Base-by-base conservation (phyloP, 2,888 invertebrate species). In the Bimastos eiseni region DNA sequence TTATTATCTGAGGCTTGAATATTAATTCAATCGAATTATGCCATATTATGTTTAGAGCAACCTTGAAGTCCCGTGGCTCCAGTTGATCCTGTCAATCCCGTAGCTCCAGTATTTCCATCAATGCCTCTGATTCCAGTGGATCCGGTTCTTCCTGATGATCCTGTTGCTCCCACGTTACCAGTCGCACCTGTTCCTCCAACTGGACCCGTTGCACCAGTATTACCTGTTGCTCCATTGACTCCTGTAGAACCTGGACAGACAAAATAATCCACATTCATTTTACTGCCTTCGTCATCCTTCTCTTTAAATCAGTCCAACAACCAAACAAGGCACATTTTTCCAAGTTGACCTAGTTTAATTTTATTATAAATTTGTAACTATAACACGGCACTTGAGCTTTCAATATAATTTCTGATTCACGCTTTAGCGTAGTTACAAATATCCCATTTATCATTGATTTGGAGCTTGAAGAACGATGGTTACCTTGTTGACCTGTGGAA, bases 91-190 rank as follows among this genome's bases (percentile, higher is more conserved):
- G 86, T 21, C 86, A 86, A 8, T 36, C 86, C 86, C 86, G 86
- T 86, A 86, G 86, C 36, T 86, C 86, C 86, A 34, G 89, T 89
- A 37, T 30, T 41, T 38, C 89, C 89, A 34, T 33, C 37, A 36
- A 41, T n/a, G 41, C 89, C 89, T 19, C 44, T 34, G 34, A 36
- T 86, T 36, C 86, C 86, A 86, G 24, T 36, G 36, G 86, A 34
- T 36, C 86, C 86, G 36, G 86, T 86, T 34, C 8, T 33, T 0
- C 86, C 86, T 19, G 37, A 5, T 24, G 19, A 34, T 86, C 86
- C 86, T 8, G 33, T 5, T 3, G 30, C 30, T 6, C 83, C 83
- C n/a, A n/a, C 17, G 6, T 5, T 11, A 2, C 83, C 83, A 2
- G 83, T 83, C 2, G 83, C 6, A 13, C 83, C 83, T 3, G 17